A percentile compares a stretch with the other conserved stretches of the same genome.
These are phyloP conservation scores for Physella acuta DNA, from an alignment of 1,140 invertebrate genomes.

Conservation along the genomic window DNA sequence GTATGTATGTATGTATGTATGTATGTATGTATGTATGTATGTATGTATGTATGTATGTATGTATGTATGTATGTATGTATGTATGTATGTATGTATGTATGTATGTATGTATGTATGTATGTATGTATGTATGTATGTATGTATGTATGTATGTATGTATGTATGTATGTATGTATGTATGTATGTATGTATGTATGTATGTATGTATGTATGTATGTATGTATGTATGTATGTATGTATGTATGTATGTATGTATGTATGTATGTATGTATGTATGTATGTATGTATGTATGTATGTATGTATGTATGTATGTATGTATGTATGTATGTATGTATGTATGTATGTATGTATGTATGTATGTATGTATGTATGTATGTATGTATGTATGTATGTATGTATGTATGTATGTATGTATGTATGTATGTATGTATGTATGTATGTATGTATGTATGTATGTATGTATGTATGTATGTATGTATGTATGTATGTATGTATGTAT, in stretches of 20 bases:
- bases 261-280: constrained; percentile 4
- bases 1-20: constrained; percentile 4
- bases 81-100: constrained; percentile 4
- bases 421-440: not conserved
- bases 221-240: constrained; percentile 4
- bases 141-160: constrained; percentile 4
- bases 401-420: constrained; percentile 4
- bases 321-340: constrained; percentile 4
- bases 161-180: constrained; percentile 4
- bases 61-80: constrained; percentile 4
- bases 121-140: constrained; percentile 4
- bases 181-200: constrained; percentile 4
- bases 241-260: constrained; percentile 4
- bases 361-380: constrained; percentile 1
- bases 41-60: constrained; percentile 4
- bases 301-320: constrained; percentile 4
- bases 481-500: not conserved
- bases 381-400: constrained; percentile 4
- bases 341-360: constrained; percentile 4
- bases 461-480: not conserved
- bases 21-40: constrained; percentile 4
- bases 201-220: constrained; percentile 4
- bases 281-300: constrained; percentile 4
- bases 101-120: constrained; percentile 4
- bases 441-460: not conserved